phyloP scores from a whole-genome alignment of 2,113 vertebrate genomes.

The Salminus brasiliensis region DNA sequence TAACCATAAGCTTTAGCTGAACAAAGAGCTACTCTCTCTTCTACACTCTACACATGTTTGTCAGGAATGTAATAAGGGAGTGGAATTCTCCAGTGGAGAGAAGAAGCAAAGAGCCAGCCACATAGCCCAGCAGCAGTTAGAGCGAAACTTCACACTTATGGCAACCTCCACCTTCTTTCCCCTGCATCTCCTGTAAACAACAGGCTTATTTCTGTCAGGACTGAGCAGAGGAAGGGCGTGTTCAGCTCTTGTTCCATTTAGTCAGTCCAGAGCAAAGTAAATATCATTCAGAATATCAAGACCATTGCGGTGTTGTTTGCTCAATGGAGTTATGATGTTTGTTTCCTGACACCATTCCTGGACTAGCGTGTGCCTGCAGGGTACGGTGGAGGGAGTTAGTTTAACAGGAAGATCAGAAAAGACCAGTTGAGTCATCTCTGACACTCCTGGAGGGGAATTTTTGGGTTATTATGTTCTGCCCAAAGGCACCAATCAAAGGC shows the following conservation, averaged over 20 bases:
- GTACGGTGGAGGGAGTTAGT: neutral
- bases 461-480: neutral
- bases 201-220: neutral
- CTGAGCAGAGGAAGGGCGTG: neutral
- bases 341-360: neutral
- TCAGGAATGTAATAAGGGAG: neutral
- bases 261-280: neutral
- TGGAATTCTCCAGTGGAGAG: neutral
- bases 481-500: neutral
- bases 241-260: neutral
- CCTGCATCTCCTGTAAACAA: neutral
- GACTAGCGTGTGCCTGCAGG: neutral
- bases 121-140: neutral
- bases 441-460: neutral
- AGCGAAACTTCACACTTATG: neutral
- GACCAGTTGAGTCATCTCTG: neutral
- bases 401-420: neutral
- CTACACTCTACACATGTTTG: neutral
- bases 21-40: neutral
- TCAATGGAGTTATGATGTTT: neutral
- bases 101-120: neutral
- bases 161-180: neutral
- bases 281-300: neutral
- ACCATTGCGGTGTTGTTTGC: neutral
- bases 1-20: neutral